Percentiles rank a stretch among this genome's conserved stretches.
phyloP scores from a whole-genome alignment of 2,888 invertebrate species.

The Actias luna region DNA sequence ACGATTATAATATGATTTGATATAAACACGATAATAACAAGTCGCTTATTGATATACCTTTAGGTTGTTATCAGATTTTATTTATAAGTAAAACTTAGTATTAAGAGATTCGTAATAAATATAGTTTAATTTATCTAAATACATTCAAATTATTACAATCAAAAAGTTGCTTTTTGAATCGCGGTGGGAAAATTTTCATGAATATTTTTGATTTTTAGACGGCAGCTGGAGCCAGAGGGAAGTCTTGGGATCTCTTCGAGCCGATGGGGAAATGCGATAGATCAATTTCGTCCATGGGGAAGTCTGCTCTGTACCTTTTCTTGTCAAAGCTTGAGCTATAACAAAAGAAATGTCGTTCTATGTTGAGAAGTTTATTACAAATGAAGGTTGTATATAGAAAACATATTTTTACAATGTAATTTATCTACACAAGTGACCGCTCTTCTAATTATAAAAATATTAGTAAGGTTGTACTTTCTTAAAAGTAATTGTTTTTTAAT shows the following conservation, averaged over 20 bases:
- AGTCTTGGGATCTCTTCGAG: constrained; percentile 56
- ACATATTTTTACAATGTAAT: background rate
- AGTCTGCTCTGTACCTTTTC: constrained; percentile 66
- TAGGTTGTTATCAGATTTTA: background rate
- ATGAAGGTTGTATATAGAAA: background rate
- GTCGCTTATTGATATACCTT: background rate
- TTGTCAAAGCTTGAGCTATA: constrained; percentile 52
- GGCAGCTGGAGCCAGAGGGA: constrained; percentile 28
- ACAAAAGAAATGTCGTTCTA: background rate
- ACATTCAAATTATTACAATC: background rate
- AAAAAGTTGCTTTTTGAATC: background rate
- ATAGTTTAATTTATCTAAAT: constrained; percentile 1
- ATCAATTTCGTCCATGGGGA: constrained; percentile 75
- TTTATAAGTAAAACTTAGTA: background rate
- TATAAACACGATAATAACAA: background rate
- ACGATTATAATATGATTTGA: constrained; percentile 4
- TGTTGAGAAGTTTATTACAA: no score
- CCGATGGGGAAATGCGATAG: constrained; percentile 73
- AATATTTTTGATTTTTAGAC: constrained; percentile 9
- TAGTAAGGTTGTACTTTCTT: background rate
- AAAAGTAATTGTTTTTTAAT: background rate
- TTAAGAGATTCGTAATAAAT: background rate
- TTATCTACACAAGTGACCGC: background rate
- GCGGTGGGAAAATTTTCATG: background rate
- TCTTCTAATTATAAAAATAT: background rate